Percentiles rank a stretch among this genome's conserved stretches.
These are phyloP conservation scores for Halocaridina rubra DNA, from an alignment of 2,888 invertebrate genomes.

Conservation along the genomic window DNA sequence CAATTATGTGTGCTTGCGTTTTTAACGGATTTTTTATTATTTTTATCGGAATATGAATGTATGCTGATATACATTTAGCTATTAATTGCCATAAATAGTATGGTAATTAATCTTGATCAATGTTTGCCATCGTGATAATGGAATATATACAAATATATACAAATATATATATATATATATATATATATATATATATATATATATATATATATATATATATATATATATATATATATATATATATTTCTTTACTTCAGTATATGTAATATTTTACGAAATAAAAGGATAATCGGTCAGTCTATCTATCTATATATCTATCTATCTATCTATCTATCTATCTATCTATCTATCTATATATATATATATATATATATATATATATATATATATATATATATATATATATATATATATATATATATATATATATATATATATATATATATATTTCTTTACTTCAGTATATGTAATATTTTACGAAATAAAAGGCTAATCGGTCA, in stretches of 20 bases:
- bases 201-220: conserved; percentile 13
- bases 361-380: background rate
- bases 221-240: conserved; percentile 13
- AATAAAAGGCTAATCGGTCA: background rate
- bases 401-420: background rate
- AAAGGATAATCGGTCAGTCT: background rate
- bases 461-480: no score
- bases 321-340: background rate
- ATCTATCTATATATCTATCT: background rate
- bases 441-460: background rate
- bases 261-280: no score
- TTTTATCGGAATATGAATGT: no score
- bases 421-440: conserved; percentile 10
- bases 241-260: background rate
- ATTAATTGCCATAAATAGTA: no score
- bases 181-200: background rate
- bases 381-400: background rate
- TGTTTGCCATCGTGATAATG: background rate
- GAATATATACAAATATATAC: background rate
- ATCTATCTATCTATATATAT: background rate
- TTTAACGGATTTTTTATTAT: no score
- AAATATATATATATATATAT: background rate
- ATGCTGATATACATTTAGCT: no score
- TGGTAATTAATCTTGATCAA: no score
- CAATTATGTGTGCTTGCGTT: no score